Conservation (phyloP, 2,113 vertebrate species). For the Peromyscus polionotus region DNA sequence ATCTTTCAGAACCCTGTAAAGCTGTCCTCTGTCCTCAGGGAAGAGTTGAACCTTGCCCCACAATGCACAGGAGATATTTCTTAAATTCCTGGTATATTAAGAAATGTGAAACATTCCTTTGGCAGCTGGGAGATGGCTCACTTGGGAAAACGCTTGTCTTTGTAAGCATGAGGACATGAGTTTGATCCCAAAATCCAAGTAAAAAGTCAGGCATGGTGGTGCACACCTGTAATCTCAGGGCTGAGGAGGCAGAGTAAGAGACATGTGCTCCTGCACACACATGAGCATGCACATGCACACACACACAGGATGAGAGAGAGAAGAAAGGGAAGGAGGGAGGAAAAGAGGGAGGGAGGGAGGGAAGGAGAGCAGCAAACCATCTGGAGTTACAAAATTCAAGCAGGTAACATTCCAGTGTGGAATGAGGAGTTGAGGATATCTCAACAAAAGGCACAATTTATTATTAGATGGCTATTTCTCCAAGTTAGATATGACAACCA, state of each 20-base stretch:
- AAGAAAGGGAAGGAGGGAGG: no score
- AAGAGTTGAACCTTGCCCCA: background rate
- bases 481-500: no score
- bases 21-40: background rate
- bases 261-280: background rate
- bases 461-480: no score
- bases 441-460: background rate
- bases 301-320: background rate
- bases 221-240: background rate
- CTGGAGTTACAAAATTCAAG: background rate
- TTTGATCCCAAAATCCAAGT: background rate
- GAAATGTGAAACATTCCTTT: background rate
- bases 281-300: background rate
- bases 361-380: background rate
- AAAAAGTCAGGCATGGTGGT: background rate
- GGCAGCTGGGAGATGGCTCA: background rate
- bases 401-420: background rate
- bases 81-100: background rate
- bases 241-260: background rate
- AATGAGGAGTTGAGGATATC: background rate
- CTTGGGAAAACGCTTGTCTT: background rate
- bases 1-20: background rate
- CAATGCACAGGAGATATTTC: background rate
- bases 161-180: background rate
- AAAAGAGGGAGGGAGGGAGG: accelerated